A percentile compares a stretch with the other conserved stretches of the same genome.
phyloP scores from a whole-genome alignment of 2,888 invertebrate genomes.

The Pollenia labialis region DNA sequence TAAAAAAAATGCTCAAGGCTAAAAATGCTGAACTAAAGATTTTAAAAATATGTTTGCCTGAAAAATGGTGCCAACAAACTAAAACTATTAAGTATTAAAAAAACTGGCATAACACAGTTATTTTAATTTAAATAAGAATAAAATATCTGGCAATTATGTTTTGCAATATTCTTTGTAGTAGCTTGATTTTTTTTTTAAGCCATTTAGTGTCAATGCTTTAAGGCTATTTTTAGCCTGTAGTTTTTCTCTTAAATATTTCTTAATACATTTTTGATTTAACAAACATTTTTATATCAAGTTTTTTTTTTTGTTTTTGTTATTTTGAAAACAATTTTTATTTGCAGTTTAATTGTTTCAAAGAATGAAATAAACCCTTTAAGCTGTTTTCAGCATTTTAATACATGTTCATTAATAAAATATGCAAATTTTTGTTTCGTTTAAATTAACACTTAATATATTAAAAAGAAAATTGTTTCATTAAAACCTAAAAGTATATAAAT shows the following conservation, averaged over 20 bases:
- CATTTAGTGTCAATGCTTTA: constrained; percentile 61
- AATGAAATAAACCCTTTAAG: constrained; percentile 5
- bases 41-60: neutral
- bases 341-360: neutral
- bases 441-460: constrained; percentile 44
- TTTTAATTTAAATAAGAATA: constrained; percentile 15
- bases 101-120: constrained; percentile 33
- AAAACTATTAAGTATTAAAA: constrained; percentile 28
- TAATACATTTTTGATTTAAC: neutral
- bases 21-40: constrained; percentile 33
- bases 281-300: neutral
- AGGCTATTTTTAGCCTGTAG: constrained; percentile 10
- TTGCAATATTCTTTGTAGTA: constrained; percentile 9
- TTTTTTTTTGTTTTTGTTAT: neutral
- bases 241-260: neutral
- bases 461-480: neutral
- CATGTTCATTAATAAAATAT: constrained; percentile 44
- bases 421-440: constrained; percentile 7
- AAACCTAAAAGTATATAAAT: constrained; percentile 3
- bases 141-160: constrained; percentile 26
- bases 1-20: constrained; percentile 44
- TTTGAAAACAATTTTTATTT: neutral
- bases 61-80: constrained; percentile 42
- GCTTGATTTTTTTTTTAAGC: constrained; percentile 24
- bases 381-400: neutral